phyloP scores from a whole-genome alignment of 2,113 vertebrate species.

The Microtus pennsylvanicus region DNA sequence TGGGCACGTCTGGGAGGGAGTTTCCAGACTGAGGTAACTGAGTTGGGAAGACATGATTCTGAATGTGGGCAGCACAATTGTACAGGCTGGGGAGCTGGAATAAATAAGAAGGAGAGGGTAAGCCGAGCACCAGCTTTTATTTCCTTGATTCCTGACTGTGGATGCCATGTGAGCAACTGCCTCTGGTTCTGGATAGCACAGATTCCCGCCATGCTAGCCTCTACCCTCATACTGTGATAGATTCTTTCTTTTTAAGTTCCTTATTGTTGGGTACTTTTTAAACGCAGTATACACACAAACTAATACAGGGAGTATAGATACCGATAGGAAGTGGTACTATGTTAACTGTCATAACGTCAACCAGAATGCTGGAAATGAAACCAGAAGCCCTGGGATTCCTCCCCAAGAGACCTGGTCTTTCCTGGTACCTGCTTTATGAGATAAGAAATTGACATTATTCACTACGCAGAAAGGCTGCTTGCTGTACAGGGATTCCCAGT shows the following conservation, averaged over 20 bases:
- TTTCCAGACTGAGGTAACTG: neutral
- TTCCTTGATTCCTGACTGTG: neutral
- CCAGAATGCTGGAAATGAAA: neutral
- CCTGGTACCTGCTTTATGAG: neutral
- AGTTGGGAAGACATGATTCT: neutral
- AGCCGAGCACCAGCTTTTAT: neutral
- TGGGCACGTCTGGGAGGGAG: neutral
- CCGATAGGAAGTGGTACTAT: neutral
- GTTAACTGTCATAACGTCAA: neutral
- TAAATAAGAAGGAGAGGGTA: too few relatives aligned
- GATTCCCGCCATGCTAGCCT: neutral
- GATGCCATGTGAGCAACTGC: neutral
- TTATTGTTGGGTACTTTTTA: neutral
- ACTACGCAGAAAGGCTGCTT: neutral
- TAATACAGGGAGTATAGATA: neutral
- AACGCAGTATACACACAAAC: neutral
- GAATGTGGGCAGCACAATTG: neutral
- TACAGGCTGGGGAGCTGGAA: neutral
- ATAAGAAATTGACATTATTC: slow-evolving; percentile 32
- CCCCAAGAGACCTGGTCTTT: neutral
- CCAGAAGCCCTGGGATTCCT: neutral
- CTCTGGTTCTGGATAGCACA: too few relatives aligned
- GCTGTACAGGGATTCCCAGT: neutral
- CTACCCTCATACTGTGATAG: neutral
- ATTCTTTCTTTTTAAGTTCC: neutral